A percentile compares a stretch with the other conserved stretches of the same genome.
Conservation (phyloP, 2,797 vertebrate genomes). For the Diglossa cyanea region DNA sequence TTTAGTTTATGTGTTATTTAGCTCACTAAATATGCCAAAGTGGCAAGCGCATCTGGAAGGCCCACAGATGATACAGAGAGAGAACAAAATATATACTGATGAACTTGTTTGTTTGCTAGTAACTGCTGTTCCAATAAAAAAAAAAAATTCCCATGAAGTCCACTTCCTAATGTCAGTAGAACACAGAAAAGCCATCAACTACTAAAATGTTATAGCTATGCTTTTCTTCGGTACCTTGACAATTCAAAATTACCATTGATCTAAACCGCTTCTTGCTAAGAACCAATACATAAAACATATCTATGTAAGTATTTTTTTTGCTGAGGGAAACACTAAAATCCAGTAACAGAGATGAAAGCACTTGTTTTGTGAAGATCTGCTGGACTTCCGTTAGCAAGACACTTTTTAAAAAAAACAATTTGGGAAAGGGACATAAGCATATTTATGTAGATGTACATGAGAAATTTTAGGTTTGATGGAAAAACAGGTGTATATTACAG, state of each 20-base stretch:
- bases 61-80: background rate
- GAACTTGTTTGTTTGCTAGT: background rate
- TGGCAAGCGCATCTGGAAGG: background rate
- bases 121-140: background rate
- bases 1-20: background rate
- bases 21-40: background rate
- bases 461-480: background rate
- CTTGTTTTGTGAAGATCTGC: background rate
- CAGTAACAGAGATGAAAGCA: background rate
- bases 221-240: background rate
- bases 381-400: background rate
- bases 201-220: background rate
- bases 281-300: background rate
- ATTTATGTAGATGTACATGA: background rate
- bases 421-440: background rate
- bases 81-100: background rate
- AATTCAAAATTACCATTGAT: constrained; percentile 4
- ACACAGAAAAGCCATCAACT: background rate
- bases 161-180: background rate
- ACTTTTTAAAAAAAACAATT: background rate
- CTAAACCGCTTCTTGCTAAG: background rate
- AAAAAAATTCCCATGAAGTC: background rate
- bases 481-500: background rate
- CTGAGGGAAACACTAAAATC: background rate
- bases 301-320: background rate